phyloP scores from a whole-genome alignment of 2,888 invertebrate genomes.

The Cheilosia grossa region DNA sequence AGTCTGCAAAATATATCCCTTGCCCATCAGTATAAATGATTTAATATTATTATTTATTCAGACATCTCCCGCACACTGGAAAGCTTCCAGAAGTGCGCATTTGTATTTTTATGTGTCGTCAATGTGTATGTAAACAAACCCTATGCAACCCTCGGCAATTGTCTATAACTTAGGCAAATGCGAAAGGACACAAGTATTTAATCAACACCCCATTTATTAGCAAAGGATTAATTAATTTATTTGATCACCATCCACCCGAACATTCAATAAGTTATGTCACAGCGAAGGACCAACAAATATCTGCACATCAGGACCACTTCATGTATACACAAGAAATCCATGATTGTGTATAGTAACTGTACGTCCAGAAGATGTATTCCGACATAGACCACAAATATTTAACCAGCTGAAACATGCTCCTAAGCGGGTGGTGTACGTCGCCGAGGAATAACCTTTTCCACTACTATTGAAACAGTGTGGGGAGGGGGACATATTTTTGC shows the following conservation, averaged over 20 bases:
- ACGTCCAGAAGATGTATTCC: conserved; percentile 81
- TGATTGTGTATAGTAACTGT: conserved; percentile 62
- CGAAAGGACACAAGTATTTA: conserved; percentile 72
- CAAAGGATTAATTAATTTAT: conserved; percentile 83
- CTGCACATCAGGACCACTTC: background rate
- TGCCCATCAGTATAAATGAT: no score
- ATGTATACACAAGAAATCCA: conserved; percentile 26
- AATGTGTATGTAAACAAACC: background rate
- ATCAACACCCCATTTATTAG: conserved; percentile 81
- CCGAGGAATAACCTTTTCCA: conserved; percentile 38
- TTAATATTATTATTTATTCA: no score
- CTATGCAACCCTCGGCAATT: conserved; percentile 24
- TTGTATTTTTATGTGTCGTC: background rate
- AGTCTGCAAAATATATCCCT: no score
- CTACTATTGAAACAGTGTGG: conserved; percentile 61
- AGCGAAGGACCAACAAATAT: conserved; percentile 26
- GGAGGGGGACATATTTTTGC: conserved; percentile 61
- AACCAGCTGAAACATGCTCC: conserved; percentile 80
- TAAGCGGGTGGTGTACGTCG: conserved; percentile 1
- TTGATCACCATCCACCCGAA: conserved; percentile 81
- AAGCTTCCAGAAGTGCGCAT: background rate
- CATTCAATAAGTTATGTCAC: conserved; percentile 75
- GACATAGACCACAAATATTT: conserved; percentile 82
- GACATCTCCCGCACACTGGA: background rate
- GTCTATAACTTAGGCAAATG: conserved; percentile 57